Evolutionary conservation across 1,140 invertebrate species (phyloP).

Genomic region (Parapsyche elsis): DNA sequence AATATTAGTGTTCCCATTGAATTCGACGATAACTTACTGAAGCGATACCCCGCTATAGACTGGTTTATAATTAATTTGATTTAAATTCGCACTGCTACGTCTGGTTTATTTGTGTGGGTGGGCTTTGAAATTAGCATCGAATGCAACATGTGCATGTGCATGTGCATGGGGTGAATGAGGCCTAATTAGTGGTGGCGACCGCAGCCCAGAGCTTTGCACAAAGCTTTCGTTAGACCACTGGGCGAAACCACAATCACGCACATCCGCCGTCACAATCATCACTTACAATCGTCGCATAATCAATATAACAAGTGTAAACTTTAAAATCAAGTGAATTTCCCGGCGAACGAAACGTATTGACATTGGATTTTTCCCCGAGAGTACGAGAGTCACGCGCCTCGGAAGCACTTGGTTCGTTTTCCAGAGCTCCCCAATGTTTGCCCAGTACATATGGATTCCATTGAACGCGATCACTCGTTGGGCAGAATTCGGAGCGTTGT

Average conservation of each 20-base stretch:
- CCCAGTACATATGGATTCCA: slow-evolving; percentile 10
- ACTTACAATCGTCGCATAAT: too few relatives aligned
- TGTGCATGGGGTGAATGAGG: not conserved
- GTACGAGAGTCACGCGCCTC: slow-evolving; percentile 5
- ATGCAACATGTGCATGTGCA: not conserved
- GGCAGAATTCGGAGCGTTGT: not conserved
- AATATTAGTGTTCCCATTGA: too few relatives aligned
- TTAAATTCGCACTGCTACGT: too few relatives aligned
- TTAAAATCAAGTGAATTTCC: too few relatives aligned
- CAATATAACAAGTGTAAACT: too few relatives aligned
- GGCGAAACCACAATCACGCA: slow-evolving; percentile 18
- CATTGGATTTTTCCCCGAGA: not conserved
- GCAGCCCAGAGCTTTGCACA: not conserved
- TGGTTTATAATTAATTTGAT: too few relatives aligned
- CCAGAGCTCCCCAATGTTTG: not conserved
- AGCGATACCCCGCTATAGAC: too few relatives aligned
- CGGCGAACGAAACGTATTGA: not conserved
- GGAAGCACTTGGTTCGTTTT: not conserved
- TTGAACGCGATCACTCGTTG: slow-evolving; percentile 24
- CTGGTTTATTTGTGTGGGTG: too few relatives aligned
- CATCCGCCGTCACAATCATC: not conserved
- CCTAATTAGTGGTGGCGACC: slow-evolving; percentile 1
- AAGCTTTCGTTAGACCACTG: not conserved
- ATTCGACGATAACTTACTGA: too few relatives aligned
- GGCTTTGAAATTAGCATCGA: too few relatives aligned